Percentiles rank a stretch among this genome's conserved stretches.
These are phyloP conservation scores for Euura lappo DNA, from an alignment of 1,140 invertebrate genomes.

Conservation along the genomic window DNA sequence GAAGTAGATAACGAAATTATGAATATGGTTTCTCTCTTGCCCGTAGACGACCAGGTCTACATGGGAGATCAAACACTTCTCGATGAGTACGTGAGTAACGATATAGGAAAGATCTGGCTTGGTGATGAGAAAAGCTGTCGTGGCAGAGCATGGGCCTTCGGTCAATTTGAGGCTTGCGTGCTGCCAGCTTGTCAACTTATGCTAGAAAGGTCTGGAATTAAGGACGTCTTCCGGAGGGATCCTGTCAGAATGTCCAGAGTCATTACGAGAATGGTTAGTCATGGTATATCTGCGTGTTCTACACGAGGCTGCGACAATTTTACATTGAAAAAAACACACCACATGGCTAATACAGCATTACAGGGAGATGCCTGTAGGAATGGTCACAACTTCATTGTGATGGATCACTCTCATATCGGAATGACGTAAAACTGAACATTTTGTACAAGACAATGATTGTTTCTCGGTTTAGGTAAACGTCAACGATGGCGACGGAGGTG, in stretches of 20 bases:
- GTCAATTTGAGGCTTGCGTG: constrained; percentile 67
- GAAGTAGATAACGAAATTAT: neutral
- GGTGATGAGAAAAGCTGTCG: constrained; percentile 61
- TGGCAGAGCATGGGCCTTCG: constrained; percentile 70
- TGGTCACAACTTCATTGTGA: no score
- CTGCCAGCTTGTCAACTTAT: constrained; percentile 63
- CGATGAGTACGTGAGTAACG: constrained; percentile 70
- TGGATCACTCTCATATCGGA: neutral
- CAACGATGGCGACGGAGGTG: constrained; percentile 62
- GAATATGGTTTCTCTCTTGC: constrained; percentile 8
- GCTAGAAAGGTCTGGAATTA: constrained; percentile 57
- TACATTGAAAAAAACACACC: no score
- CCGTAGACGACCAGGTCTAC: constrained; percentile 64
- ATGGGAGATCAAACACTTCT: constrained; percentile 61
- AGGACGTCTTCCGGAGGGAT: constrained; percentile 66
- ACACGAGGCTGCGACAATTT: no score
- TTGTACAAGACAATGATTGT: no score
- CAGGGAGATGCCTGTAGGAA: no score
- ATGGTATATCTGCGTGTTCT: no score
- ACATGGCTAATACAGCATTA: no score
- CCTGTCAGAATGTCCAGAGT: constrained; percentile 73
- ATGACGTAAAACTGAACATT: constrained; percentile 31
- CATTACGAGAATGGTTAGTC: constrained; percentile 72
- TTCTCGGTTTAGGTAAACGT: constrained; percentile 62
- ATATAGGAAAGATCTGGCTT: constrained; percentile 72